These are phyloP conservation scores for Sipha flava DNA, from an alignment of 1,140 invertebrate species.

Conservation along the genomic window DNA sequence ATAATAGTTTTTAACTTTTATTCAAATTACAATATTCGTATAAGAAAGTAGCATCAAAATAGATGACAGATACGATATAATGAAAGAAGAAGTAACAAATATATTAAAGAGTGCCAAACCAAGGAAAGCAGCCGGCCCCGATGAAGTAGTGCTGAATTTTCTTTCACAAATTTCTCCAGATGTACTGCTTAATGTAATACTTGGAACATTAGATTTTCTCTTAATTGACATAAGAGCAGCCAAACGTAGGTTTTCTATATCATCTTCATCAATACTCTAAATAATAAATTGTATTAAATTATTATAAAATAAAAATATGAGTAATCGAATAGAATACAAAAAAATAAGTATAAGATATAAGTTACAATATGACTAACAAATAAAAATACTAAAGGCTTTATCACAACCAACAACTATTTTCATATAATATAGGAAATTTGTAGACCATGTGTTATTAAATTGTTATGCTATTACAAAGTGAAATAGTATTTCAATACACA, in stretches of 20 bases:
- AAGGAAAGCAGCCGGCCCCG: constrained; percentile 17
- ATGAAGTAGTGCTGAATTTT: constrained; percentile 6
- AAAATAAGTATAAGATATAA: neutral
- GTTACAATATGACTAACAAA: too few species aligned
- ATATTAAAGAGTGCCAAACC: too few species aligned
- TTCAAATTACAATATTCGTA: too few species aligned
- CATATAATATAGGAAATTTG: too few species aligned
- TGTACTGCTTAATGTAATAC: constrained; percentile 17
- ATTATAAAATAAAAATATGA: neutral
- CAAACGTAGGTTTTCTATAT: constrained; percentile 14
- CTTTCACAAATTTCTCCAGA: neutral
- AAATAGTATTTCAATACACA: too few species aligned
- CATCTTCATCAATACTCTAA: constrained; percentile 24
- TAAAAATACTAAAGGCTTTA: too few species aligned
- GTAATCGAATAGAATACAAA: neutral
- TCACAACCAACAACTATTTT: too few species aligned
- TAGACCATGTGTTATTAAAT: too few species aligned
- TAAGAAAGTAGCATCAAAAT: neutral
- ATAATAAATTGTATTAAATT: neutral
- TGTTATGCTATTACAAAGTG: too few species aligned
- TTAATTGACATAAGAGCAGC: constrained; percentile 24
- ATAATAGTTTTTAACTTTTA: too few species aligned
- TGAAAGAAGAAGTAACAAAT: too few species aligned
- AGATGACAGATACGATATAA: too few species aligned
- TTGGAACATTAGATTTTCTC: neutral